phyloP scores from a whole-genome alignment of 2,797 vertebrate genomes.

The Sebastes itinus region DNA sequence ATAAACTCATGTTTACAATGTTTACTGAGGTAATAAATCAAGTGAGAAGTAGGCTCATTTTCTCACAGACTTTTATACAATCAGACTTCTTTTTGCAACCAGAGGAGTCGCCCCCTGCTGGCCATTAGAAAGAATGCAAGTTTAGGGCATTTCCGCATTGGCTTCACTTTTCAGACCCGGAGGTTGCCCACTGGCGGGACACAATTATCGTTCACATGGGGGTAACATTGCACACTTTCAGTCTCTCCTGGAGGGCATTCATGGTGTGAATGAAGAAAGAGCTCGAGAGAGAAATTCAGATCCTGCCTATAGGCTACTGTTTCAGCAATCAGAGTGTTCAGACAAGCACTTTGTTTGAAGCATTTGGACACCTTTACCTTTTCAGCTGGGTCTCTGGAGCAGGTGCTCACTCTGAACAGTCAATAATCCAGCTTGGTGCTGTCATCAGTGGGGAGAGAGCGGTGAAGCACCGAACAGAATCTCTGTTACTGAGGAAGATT shows the following conservation, averaged over 20 bases:
- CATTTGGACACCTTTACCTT: neutral
- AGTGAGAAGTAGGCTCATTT: no score
- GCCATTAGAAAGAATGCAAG: no score
- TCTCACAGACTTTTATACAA: no score
- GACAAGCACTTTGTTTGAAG: neutral
- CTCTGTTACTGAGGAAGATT: neutral
- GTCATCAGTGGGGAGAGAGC: neutral
- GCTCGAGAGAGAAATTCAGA: neutral
- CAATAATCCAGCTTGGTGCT: neutral
- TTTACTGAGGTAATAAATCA: no score
- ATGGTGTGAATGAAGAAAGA: neutral
- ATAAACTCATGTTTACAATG: no score
- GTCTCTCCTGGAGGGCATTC: neutral
- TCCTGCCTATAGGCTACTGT: neutral
- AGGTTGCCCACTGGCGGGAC: neutral
- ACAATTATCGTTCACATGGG: neutral
- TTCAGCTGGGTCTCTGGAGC: neutral
- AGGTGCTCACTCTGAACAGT: neutral
- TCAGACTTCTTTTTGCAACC: no score
- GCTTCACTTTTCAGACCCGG: no score
- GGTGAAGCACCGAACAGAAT: neutral
- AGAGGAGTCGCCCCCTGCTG: no score
- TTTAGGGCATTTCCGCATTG: no score
- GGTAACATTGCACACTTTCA: neutral
- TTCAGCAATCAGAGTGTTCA: neutral